Conservation (phyloP, 2,797 vertebrate species). For the Amblyraja radiata region DNA sequence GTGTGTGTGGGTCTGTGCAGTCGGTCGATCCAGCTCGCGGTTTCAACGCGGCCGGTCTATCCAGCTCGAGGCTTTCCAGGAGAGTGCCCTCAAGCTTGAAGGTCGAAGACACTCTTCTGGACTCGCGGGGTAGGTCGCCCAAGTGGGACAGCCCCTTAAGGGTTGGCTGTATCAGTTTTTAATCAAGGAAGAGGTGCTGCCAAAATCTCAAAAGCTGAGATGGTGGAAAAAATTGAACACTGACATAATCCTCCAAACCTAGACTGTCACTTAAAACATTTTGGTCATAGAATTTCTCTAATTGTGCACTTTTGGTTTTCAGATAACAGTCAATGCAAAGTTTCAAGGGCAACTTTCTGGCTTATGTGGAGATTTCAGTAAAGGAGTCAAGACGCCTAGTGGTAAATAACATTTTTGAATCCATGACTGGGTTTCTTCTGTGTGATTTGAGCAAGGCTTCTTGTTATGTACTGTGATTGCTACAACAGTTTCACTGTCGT, state of each 20-base stretch:
- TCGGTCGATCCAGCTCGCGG: no score
- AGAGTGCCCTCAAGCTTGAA: no score
- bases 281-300: background rate
- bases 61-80: no score
- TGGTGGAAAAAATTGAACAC: no score
- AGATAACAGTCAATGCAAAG: background rate
- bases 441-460: background rate
- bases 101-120: no score
- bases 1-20: no score
- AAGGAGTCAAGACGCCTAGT: background rate
- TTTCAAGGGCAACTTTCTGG: slow-evolving; percentile 18
- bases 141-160: no score
- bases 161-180: no score
- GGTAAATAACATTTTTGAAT: background rate
- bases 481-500: background rate
- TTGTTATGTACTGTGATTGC: background rate
- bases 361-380: background rate
- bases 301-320: background rate
- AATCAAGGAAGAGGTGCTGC: no score
- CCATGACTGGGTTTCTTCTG: background rate
- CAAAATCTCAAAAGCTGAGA: no score
- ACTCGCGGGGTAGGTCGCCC: no score
- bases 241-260: background rate
- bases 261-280: background rate
- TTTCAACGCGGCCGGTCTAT: no score